phyloP scores from a whole-genome alignment of 2,113 vertebrate genomes.

The Poeciliopsis retropinna region DNA sequence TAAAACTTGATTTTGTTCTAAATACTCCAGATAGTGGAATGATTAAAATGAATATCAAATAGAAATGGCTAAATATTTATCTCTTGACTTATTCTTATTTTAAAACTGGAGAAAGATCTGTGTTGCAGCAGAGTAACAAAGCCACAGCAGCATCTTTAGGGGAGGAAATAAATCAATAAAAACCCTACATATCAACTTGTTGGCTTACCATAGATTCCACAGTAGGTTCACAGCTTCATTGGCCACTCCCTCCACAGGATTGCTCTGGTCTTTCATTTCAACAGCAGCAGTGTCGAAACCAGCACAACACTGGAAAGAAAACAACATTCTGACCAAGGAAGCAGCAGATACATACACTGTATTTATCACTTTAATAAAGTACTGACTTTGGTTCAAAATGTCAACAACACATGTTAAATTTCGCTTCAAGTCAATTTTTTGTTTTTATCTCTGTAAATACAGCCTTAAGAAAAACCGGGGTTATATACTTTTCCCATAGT shows the following conservation, averaged over 20 bases:
- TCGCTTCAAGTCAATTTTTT: background rate
- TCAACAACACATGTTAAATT: background rate
- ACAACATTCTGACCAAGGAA: background rate
- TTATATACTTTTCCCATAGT: no score
- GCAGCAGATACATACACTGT: background rate
- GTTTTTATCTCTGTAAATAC: background rate
- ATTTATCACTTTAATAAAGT: background rate
- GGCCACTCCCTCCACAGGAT: conserved; percentile 85
- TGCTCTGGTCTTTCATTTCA: conserved; percentile 76
- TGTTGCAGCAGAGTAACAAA: background rate
- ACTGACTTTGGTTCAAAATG: background rate
- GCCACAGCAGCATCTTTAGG: background rate
- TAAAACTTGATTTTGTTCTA: background rate
- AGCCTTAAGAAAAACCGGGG: background rate
- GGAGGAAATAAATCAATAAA: background rate
- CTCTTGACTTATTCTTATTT: background rate
- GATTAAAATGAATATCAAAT: no score
- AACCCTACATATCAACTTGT: background rate
- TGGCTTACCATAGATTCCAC: conserved; percentile 94
- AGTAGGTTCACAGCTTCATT: conserved; percentile 93
- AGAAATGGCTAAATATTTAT: no score
- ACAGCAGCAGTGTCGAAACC: conserved; percentile 79
- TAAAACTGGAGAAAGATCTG: background rate
- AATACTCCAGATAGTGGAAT: background rate
- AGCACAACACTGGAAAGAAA: conserved; percentile 81